Evolutionary conservation across 2,113 vertebrate species (phyloP).

Genomic region (Genyomyrus donnyi): DNA sequence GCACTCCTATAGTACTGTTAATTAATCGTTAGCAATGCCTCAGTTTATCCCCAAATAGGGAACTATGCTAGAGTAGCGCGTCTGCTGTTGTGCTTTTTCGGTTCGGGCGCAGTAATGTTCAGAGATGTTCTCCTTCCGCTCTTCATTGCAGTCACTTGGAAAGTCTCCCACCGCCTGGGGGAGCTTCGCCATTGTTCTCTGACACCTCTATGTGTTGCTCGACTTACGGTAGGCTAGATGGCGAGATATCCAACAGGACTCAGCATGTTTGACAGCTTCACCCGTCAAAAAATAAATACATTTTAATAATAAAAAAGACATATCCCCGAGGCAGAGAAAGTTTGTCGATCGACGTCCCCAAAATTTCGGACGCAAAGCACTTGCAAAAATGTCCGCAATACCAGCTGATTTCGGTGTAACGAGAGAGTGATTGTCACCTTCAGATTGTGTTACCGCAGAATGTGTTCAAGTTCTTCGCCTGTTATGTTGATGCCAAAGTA

Average conservation of each 20-base stretch:
- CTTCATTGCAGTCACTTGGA: background rate
- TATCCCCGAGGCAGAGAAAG: background rate
- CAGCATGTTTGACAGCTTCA: background rate
- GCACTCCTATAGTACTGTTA: background rate
- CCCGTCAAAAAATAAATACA: background rate
- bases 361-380: background rate
- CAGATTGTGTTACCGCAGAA: background rate
- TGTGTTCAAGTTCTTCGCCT: background rate
- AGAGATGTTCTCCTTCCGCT: background rate
- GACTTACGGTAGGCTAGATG: background rate
- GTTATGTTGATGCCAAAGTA: background rate
- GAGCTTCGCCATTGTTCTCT: background rate
- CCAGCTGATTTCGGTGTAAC: background rate
- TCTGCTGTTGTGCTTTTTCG: background rate
- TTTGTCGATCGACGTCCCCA: background rate
- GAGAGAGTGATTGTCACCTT: background rate
- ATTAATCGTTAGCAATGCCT: background rate
- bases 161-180: background rate
- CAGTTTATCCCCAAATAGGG: background rate
- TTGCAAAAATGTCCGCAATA: background rate
- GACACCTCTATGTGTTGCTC: background rate
- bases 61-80: background rate
- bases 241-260: constrained; percentile 1
- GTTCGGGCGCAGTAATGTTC: background rate
- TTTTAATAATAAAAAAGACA: background rate